phyloP scores from a whole-genome alignment of 2,797 vertebrate species.

The Characodon lateralis region DNA sequence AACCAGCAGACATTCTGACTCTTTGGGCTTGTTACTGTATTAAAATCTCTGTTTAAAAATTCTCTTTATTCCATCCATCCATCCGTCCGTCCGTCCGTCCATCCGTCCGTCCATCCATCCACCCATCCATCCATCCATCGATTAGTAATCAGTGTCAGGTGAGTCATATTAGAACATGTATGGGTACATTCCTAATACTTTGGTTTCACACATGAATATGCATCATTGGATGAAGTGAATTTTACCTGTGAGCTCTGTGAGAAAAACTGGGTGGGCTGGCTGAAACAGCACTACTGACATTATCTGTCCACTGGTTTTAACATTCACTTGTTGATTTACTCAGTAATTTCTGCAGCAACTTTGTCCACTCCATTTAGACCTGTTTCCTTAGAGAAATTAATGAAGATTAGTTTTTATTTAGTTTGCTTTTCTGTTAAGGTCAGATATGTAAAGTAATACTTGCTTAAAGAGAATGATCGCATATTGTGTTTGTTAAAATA shows the following conservation, averaged over 20 bases:
- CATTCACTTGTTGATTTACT: background rate
- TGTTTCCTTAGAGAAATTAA: slow-evolving; percentile 6
- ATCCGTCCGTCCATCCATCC: background rate
- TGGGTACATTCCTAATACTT: background rate
- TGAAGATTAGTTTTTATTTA: slow-evolving; percentile 3
- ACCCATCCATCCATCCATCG: background rate
- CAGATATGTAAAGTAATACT: background rate
- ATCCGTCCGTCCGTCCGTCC: too few species aligned
- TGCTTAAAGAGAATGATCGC: background rate
- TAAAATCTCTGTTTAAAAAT: background rate
- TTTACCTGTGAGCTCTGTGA: slow-evolving; percentile 38
- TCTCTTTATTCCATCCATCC: background rate
- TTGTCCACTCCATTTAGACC: slow-evolving; percentile 9
- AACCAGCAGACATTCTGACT: background rate
- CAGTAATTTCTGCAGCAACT: background rate
- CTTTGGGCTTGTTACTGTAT: background rate
- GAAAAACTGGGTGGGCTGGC: slow-evolving; percentile 22
- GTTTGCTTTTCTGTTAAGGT: background rate
- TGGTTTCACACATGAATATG: too few species aligned
- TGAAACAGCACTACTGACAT: background rate
- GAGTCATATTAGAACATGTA: background rate
- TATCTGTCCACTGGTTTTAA: slow-evolving; percentile 16
- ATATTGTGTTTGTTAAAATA: slow-evolving; percentile 22
- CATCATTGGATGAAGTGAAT: slow-evolving; percentile 53
- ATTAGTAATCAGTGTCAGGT: background rate